phyloP scores from a whole-genome alignment of 2,797 vertebrate genomes.

The Thaleichthys pacificus region DNA sequence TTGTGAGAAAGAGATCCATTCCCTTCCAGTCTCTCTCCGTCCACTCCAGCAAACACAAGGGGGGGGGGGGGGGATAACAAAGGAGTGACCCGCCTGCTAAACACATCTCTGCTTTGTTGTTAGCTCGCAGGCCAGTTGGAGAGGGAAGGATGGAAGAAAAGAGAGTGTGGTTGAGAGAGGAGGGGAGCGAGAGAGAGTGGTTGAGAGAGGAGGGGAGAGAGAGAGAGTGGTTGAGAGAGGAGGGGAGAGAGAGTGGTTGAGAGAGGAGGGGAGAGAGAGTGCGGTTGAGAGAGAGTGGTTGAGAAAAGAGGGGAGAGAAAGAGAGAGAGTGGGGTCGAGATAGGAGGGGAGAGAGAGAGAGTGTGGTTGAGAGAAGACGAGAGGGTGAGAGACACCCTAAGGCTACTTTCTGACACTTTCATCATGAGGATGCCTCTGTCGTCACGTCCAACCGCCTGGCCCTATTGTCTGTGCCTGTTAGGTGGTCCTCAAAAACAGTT shows the following conservation, averaged over 20 bases:
- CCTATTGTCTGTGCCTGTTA: constrained; percentile 30
- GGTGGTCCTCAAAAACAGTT: background rate
- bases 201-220: too few species aligned
- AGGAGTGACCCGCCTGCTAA: constrained; percentile 69
- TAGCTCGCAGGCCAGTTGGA: constrained; percentile 54
- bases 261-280: too few species aligned
- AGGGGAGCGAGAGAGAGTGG: too few species aligned
- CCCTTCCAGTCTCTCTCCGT: constrained; percentile 9
- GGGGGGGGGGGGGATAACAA: constrained; percentile 46
- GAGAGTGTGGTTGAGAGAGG: background rate
- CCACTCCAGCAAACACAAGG: constrained; percentile 59
- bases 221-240: too few species aligned
- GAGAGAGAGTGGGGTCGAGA: background rate
- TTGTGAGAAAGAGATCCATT: constrained; percentile 56
- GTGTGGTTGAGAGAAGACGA: too few species aligned
- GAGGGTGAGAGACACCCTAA: constrained; percentile 50
- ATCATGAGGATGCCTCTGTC: constrained; percentile 53
- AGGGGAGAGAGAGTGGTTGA: constrained; percentile 8
- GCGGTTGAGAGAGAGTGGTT: too few species aligned
- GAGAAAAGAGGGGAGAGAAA: background rate
- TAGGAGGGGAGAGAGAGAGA: too few species aligned
- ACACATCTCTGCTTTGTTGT: constrained; percentile 72
- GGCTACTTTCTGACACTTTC: constrained; percentile 65
- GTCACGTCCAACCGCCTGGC: background rate
- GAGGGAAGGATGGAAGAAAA: constrained; percentile 48